These are phyloP conservation scores for Spea bombifrons DNA, from an alignment of 2,113 vertebrate species.

Conservation along the genomic window DNA sequence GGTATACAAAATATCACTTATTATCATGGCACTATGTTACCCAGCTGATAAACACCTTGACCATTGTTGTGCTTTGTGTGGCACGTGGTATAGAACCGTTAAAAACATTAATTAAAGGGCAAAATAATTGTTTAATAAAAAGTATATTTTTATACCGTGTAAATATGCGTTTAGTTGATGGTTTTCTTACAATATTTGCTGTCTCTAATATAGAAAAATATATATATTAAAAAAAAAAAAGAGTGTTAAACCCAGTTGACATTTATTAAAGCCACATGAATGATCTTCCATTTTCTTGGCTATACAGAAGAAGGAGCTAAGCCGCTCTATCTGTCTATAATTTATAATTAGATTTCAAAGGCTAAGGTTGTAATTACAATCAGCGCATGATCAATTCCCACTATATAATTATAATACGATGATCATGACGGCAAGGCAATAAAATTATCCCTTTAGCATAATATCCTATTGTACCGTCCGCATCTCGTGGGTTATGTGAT, in stretches of 20 bases:
- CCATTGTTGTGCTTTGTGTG: no score
- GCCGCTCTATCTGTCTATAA: constrained; percentile 22
- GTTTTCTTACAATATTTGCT: no score
- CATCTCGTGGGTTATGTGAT: background rate
- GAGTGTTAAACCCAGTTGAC: constrained; percentile 19
- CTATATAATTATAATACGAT: constrained; percentile 36
- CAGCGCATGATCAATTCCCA: constrained; percentile 36
- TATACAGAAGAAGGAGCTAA: constrained; percentile 5
- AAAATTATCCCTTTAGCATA: constrained; percentile 25
- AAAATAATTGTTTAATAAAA: no score
- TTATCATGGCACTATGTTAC: no score
- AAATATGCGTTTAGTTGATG: no score
- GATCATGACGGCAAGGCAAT: constrained; percentile 8
- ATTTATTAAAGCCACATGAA: constrained; percentile 26
- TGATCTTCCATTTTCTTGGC: constrained; percentile 5
- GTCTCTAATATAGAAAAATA: background rate
- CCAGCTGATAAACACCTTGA: no score
- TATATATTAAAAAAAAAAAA: background rate
- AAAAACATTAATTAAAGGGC: no score
- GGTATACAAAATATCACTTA: no score
- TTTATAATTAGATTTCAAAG: constrained; percentile 44
- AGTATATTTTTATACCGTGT: no score
- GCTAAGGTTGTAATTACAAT: constrained; percentile 42
- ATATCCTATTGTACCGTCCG: background rate
- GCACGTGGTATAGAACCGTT: no score